phyloP scores from a whole-genome alignment of 37 sponge, comb jelly and placozoan species.

The Lycopodina hypogea region DNA sequence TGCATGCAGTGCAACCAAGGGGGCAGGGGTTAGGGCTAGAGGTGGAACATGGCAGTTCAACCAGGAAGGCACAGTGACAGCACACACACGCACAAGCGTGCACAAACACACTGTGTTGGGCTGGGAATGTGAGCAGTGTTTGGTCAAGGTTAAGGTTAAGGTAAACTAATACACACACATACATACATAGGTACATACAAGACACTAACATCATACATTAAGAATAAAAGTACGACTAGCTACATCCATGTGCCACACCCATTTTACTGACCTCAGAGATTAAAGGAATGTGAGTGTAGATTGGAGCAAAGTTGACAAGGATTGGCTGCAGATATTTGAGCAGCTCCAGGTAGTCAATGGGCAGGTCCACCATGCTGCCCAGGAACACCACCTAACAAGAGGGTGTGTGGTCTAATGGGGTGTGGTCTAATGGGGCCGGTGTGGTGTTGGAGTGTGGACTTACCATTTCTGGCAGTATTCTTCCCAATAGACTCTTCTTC shows the following conservation, averaged over 20 bases:
- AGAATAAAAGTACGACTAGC: neutral
- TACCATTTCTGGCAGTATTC: slow-evolving; percentile 54
- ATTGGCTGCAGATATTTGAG: slow-evolving; percentile 31
- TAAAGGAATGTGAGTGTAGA: slow-evolving; percentile 8
- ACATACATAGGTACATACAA: no score
- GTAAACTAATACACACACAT: no score
- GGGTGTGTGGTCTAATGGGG: neutral
- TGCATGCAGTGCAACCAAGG: no score
- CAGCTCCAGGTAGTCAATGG: slow-evolving; percentile 16
- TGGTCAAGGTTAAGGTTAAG: no score
- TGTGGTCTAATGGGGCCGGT: no score
- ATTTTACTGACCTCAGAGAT: neutral
- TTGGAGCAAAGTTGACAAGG: neutral
- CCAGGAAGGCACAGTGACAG: no score
- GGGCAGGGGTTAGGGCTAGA: no score
- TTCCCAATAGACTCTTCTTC: slow-evolving; percentile 16
- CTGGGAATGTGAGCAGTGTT: no score
- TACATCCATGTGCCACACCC: no score
- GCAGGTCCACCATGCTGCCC: slow-evolving; percentile 4
- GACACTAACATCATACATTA: neutral
- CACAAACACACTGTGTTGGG: no score
- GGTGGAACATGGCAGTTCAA: no score
- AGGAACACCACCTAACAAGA: slow-evolving; percentile 40
- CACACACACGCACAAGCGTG: no score
- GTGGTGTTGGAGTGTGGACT: neutral